Base-by-base conservation (phyloP, 2,113 vertebrate species). In the Tachuris rubrigastra region DNA sequence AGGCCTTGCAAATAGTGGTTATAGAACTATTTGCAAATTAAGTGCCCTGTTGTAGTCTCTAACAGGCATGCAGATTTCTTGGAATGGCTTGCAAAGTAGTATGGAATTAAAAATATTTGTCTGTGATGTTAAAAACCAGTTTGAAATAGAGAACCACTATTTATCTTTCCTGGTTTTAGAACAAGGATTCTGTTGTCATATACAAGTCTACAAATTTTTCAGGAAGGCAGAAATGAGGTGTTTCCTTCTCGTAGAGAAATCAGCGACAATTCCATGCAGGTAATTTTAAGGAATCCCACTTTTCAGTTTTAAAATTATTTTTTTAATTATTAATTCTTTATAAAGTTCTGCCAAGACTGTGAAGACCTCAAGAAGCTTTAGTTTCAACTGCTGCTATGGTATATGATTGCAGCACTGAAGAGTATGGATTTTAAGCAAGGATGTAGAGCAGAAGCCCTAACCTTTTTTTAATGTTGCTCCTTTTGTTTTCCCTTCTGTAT, bases 351-450 rank as follows among this genome's bases (percentile, higher is more conserved):
- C 24, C 22, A 49, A 47, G 21, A 16, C 13, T 3, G 0, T 44
- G 21, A 65, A 3, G 6, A 37, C 11, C 10, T 72, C 12, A 56
- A 39, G 35, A 85, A 91, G 31, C 25, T 28, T 41, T 66, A 22
- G 14, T 15, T 83, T 87, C 31, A 52, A 0, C 21, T 60, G 1
- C 7, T 49, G 1, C 19, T 66, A 69, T 52, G 8, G 2, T 42
- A 2, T 14, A 6, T 52, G 3, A 76, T 22, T 76, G 20, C 56
- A 85, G 27, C 11, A 55, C 20, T 50, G 17, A 75, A n/a, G 2
- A 39, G 8, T 83, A 22, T 5, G 72, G 27, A 4, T 65, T 91
- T 79, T 65, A 81, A 58, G 20, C 11, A 62, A 74, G 12, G 7
- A 9, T 69, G 27, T 67, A 47, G 53, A 65, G 13, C 27, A 30